Conservation (phyloP, 2,888 invertebrate genomes). For the Acronicta psi region DNA sequence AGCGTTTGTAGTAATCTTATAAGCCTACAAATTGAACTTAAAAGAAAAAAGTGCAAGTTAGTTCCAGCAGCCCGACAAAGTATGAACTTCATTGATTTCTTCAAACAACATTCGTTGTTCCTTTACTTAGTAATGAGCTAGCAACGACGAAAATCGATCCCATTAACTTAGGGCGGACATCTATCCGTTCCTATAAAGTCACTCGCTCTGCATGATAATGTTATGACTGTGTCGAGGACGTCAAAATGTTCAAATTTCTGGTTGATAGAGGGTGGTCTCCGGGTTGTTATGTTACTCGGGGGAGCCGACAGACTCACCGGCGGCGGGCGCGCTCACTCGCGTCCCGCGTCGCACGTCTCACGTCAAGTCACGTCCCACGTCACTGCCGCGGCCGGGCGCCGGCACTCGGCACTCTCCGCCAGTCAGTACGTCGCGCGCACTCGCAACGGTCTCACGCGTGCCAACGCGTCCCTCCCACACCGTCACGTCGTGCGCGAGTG, state of each 20-base stretch:
- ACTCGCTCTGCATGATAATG: not conserved
- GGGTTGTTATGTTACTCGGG: not conserved
- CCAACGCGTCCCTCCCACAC: not conserved
- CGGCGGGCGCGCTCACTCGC: constrained; percentile 7
- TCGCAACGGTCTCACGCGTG: constrained; percentile 4
- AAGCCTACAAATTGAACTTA: no score
- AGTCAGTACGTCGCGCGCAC: constrained; percentile 42
- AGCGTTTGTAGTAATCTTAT: no score
- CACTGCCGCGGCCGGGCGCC: constrained; percentile 3
- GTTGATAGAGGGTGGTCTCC: not conserved
- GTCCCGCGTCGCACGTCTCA: not conserved
- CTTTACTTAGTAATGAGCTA: no score
- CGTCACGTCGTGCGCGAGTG: constrained; percentile 17
- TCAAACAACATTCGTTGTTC: no score
- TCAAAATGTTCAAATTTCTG: not conserved
- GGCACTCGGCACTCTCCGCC: constrained; percentile 10
- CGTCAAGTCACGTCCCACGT: constrained; percentile 24
- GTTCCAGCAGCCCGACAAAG: no score
- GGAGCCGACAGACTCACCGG: constrained; percentile 29
- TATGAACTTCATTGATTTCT: no score
- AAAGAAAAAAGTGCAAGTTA: no score
- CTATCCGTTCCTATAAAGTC: no score
- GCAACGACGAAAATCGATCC: no score
- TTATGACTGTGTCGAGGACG: not conserved
- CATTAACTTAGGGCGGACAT: no score